These are phyloP conservation scores for Hipparchia semele DNA, from an alignment of 2,888 invertebrate species.

Conservation along the genomic window DNA sequence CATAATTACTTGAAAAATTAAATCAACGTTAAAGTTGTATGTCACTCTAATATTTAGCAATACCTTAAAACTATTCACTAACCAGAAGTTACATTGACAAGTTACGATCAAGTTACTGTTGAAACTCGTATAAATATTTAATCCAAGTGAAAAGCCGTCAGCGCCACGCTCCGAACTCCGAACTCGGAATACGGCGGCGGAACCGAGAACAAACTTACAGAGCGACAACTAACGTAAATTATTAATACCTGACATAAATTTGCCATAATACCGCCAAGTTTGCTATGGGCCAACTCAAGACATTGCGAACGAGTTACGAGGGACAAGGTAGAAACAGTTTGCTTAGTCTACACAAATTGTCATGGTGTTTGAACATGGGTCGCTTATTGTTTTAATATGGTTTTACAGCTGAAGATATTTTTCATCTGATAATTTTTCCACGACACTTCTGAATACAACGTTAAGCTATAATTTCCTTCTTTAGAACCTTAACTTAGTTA, in stretches of 20 bases:
- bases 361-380: constrained; percentile 8
- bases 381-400: not conserved
- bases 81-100: constrained; percentile 51
- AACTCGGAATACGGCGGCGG: constrained; percentile 43
- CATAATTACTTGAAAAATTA: not conserved
- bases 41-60: constrained; percentile 25
- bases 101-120: constrained; percentile 51
- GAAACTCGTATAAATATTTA: constrained; percentile 73
- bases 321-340: constrained; percentile 21
- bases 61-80: constrained; percentile 32
- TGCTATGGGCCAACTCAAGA: constrained; percentile 64
- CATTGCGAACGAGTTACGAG: constrained; percentile 62
- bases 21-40: constrained; percentile 11
- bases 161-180: constrained; percentile 52
- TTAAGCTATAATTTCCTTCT: too few relatives aligned
- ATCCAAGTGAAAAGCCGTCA: constrained; percentile 68
- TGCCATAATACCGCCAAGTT: constrained; percentile 77
- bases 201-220: constrained; percentile 58
- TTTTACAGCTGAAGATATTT: not conserved
- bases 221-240: constrained; percentile 78
- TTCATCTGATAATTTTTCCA: not conserved
- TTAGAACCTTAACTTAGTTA: too few relatives aligned
- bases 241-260: constrained; percentile 83
- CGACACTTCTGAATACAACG: not conserved
- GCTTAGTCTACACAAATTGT: constrained; percentile 12